phyloP scores from a whole-genome alignment of 2,113 vertebrate species.

The Poeciliopsis prolifica region DNA sequence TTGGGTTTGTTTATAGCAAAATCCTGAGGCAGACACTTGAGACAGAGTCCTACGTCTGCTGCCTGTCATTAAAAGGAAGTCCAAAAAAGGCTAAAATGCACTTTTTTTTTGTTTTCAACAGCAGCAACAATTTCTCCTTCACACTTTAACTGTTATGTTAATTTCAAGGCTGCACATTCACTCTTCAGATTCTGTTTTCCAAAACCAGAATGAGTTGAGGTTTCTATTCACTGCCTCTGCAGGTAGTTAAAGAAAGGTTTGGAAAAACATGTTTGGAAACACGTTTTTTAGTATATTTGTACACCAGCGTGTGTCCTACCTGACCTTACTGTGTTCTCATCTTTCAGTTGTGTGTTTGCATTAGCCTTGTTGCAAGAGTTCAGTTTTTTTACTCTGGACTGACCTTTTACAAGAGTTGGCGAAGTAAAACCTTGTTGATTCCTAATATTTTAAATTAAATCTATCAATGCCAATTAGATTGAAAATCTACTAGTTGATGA shows the following conservation, averaged over 20 bases:
- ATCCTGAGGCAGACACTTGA: no score
- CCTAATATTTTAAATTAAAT: background rate
- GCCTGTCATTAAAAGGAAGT: no score
- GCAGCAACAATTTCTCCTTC: no score
- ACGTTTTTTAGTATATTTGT: background rate
- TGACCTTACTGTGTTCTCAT: conserved; percentile 28
- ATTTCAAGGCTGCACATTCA: no score
- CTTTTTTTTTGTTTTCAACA: no score
- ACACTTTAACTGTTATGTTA: no score
- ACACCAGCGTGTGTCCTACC: conserved; percentile 15
- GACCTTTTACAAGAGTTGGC: background rate
- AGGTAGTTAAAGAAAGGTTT: background rate
- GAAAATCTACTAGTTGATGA: background rate
- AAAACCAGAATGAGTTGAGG: no score
- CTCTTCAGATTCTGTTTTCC: no score
- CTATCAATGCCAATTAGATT: background rate
- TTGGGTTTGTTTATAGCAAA: no score
- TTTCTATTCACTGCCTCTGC: background rate
- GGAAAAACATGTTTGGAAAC: no score
- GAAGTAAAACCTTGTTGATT: background rate
- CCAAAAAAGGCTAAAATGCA: no score
- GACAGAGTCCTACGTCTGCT: no score
- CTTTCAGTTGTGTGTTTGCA: conserved; percentile 22
- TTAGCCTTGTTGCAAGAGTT: conserved; percentile 17
- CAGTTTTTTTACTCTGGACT: background rate